A percentile compares a stretch with the other conserved stretches of the same genome.
Conservation (phyloP, 2,113 vertebrate species). For the Brachionichthys hirsutus region DNA sequence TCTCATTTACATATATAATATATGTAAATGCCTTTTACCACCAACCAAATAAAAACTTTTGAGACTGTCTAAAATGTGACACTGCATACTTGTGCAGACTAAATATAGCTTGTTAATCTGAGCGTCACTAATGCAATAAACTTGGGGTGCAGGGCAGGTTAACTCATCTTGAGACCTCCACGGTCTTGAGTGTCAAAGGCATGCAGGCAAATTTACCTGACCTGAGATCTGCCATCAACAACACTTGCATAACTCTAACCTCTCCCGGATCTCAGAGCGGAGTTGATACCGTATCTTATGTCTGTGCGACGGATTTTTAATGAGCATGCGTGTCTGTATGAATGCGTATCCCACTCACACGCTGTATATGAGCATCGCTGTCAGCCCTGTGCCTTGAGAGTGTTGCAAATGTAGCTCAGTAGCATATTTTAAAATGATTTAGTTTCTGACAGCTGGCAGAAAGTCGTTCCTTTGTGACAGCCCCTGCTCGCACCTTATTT, state of each 20-base stretch:
- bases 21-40: slow-evolving; percentile 1
- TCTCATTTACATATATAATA: too few relatives aligned
- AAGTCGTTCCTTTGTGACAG: slow-evolving; percentile 58
- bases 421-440: background rate
- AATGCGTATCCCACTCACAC: slow-evolving; percentile 9
- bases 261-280: slow-evolving; percentile 19
- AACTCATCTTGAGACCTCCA: slow-evolving; percentile 47
- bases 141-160: slow-evolving; percentile 44
- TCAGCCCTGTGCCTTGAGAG: background rate
- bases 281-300: slow-evolving; percentile 30
- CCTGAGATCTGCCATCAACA: slow-evolving; percentile 50
- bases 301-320: slow-evolving; percentile 46
- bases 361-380: too few relatives aligned
- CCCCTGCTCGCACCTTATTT: slow-evolving; percentile 56
- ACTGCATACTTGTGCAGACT: slow-evolving; percentile 40
- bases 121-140: slow-evolving; percentile 44
- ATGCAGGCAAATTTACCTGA: slow-evolving; percentile 50
- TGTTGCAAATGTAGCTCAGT: slow-evolving; percentile 5
- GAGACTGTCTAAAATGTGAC: slow-evolving; percentile 7
- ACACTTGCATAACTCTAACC: slow-evolving; percentile 49
- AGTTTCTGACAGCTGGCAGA: slow-evolving; percentile 27
- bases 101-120: slow-evolving; percentile 64
- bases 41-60: slow-evolving; percentile 4
- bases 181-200: slow-evolving; percentile 36
- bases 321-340: slow-evolving; percentile 16